Evolutionary conservation across 1,140 invertebrate species (phyloP).

Genomic region (Drosophila lowei): DNA sequence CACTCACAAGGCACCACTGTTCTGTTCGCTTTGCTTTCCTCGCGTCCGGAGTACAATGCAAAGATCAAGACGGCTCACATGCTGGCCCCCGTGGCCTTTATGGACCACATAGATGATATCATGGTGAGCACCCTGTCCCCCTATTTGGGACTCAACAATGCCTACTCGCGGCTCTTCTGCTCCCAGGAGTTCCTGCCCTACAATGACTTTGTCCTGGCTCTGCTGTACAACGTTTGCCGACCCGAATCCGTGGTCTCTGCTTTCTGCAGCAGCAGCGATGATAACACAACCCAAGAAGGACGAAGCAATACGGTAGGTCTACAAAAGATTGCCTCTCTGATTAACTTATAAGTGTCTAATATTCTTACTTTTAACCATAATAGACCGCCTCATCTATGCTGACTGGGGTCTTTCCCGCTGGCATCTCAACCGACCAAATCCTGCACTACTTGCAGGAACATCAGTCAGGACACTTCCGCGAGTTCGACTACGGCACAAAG

Average conservation of each 20-base stretch:
- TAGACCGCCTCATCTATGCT: conserved; percentile 84
- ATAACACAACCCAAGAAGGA: not conserved
- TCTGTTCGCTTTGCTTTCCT: conserved; percentile 86
- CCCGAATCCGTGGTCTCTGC: conserved; percentile 70
- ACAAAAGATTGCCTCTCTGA: conserved; percentile 52
- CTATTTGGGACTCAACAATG: conserved; percentile 66
- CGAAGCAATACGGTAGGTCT: conserved; percentile 25
- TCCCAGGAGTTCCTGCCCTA: conserved; percentile 53
- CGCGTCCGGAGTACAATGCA: conserved; percentile 87
- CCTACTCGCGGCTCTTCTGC: conserved; percentile 51
- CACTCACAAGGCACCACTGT: conserved; percentile 85
- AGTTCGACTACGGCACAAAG: conserved; percentile 80
- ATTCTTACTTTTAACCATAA: conserved; percentile 69
- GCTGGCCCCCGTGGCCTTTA: conserved; percentile 85
- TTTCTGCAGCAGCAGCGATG: conserved; percentile 23
- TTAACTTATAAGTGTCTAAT: no score
- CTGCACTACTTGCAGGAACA: conserved; percentile 87
- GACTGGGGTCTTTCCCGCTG: conserved; percentile 87
- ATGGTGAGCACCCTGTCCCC: conserved; percentile 36
- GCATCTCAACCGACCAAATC: conserved; percentile 89
- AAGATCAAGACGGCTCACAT: conserved; percentile 85
- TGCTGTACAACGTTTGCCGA: conserved; percentile 82
- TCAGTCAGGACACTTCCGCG: conserved; percentile 79
- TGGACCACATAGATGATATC: conserved; percentile 27
- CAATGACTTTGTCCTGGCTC: conserved; percentile 50